Conservation (phyloP, 2,888 invertebrate genomes). For the Sphecodes monilicornis region DNA sequence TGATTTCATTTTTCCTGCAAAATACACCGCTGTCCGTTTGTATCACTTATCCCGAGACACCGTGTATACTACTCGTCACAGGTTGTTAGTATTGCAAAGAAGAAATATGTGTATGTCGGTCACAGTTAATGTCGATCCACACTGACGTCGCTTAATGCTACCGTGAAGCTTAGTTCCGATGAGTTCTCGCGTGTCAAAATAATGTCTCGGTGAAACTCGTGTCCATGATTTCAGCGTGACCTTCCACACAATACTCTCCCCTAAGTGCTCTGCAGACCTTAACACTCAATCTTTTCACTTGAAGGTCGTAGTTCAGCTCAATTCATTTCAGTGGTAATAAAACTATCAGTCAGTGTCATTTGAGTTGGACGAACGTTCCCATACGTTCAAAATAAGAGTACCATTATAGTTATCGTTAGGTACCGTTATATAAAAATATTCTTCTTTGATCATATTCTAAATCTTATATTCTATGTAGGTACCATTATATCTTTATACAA, state of each 20-base stretch:
- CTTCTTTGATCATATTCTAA: too few relatives aligned
- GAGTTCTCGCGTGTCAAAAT: neutral
- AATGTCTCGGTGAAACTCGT: neutral
- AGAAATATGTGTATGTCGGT: conserved; percentile 1
- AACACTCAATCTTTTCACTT: neutral
- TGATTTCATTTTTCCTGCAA: neutral
- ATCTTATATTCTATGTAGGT: too few relatives aligned
- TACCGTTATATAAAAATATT: neutral
- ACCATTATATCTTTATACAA: too few relatives aligned
- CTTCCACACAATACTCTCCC: neutral
- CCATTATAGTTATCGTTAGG: neutral
- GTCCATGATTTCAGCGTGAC: neutral
- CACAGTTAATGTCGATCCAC: conserved; percentile 15
- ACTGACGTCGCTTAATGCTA: neutral
- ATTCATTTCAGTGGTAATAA: neutral
- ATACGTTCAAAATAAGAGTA: neutral
- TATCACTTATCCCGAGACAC: neutral
- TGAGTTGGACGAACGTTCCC: neutral
- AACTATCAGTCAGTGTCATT: neutral
- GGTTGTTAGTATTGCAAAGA: neutral
- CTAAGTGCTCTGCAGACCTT: neutral
- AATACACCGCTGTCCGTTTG: neutral
- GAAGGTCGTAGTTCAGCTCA: neutral
- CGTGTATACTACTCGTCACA: neutral
- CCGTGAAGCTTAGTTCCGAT: conserved; percentile 6